phyloP scores from a whole-genome alignment of 1,140 invertebrate species.

The Hydropsyche tenuis region DNA sequence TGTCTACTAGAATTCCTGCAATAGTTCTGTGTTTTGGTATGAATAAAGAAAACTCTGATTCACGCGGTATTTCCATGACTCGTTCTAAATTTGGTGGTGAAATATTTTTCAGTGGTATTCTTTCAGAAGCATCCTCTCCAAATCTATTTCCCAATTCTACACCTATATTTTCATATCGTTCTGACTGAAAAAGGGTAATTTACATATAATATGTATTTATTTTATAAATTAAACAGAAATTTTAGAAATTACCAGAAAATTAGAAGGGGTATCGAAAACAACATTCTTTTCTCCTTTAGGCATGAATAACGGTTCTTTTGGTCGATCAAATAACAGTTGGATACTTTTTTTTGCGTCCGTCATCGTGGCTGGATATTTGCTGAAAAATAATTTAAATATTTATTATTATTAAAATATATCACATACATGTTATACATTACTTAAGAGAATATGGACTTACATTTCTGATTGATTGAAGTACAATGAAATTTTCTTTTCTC shows the following conservation, averaged over 20 bases:
- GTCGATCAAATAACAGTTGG: slow-evolving; percentile 58
- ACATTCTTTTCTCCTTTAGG: slow-evolving; percentile 58
- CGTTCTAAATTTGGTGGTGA: slow-evolving; percentile 55
- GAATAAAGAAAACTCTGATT: slow-evolving; percentile 66
- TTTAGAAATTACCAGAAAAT: slow-evolving; percentile 55
- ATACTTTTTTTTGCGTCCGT: slow-evolving; percentile 49
- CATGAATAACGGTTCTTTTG: slow-evolving; percentile 58
- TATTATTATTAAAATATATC: no score
- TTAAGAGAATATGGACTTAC: no score
- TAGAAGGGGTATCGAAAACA: slow-evolving; percentile 55
- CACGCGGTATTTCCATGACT: slow-evolving; percentile 54
- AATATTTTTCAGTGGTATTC: slow-evolving; percentile 56
- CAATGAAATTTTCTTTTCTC: no score
- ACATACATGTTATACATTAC: no score
- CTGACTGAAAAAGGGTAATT: slow-evolving; percentile 25
- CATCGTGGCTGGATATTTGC: slow-evolving; percentile 28
- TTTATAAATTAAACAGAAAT: background rate
- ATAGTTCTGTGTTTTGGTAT: slow-evolving; percentile 63
- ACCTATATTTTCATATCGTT: slow-evolving; percentile 54
- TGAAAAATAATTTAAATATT: no score
- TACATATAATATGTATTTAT: background rate
- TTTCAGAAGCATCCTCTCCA: slow-evolving; percentile 52
- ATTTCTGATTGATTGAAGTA: no score
- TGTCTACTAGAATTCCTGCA: slow-evolving; percentile 64
- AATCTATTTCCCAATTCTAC: slow-evolving; percentile 59